Evolutionary conservation across 2,113 vertebrate genomes (phyloP), one percentile per base, ranked within the genome.

Genomic region (Gymnogyps californianus): DNA sequence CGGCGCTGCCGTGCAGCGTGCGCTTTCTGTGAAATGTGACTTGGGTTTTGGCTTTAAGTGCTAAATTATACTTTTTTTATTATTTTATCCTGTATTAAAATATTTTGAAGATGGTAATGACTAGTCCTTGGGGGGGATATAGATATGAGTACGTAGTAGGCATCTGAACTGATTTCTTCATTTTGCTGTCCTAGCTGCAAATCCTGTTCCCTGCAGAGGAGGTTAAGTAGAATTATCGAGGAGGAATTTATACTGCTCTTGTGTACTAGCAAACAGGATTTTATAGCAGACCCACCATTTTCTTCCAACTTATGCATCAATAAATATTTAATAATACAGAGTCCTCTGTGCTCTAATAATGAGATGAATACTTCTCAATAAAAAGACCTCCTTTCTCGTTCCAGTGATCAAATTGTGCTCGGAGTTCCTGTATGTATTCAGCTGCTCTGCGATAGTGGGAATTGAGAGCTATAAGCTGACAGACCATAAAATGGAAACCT

Each of bases 401-500:
- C 21, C 75, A 14, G 31, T 49, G 92, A 62, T 76, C 58, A 65
- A 7, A 86, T 28, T 65, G 49, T 91, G 79, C 15, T 92, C 6
- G 0, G 66, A 42, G 32, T 72, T 88, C 79, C 12, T 6, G 6
- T 66, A 20, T 5, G 7, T 57, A 13, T 71, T 82, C 31, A 55
- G 70, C 78, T 13, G 81, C 29, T 88, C 36, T 71, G n/a, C 10
- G 4, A 17, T 8, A 72, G 57, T 4, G 4, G 75, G 62, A 82
- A 82, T 54, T 55, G 57, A 79, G 82, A 79, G 70, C 85, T 76
- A 0, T 38, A n/a, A 85, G 78, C 70, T 96, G 93, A 66, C 58
- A 74, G 78, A 93, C 67, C 75, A 65, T 79, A 92, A 91, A 91
- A 90, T 93, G 87, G 75, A 88, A 96, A 77, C 54, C 75, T 72